Evolutionary conservation across 2,888 invertebrate genomes (phyloP), one percentile per base, ranked within the genome.

Genomic region (Sisyra terminalis): DNA sequence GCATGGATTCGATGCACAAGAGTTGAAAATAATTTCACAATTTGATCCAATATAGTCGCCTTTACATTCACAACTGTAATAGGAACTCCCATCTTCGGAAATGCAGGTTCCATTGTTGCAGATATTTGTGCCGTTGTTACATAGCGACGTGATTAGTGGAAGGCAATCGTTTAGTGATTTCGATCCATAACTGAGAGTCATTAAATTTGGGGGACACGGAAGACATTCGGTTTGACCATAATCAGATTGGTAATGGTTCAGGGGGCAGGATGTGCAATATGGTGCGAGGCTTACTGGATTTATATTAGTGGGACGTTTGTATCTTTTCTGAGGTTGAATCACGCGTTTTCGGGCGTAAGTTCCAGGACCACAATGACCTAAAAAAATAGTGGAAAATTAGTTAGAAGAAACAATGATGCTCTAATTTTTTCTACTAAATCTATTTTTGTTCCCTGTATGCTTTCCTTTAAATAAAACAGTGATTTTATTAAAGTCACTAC

Each of bases 291-390:
- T 73, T 2, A 66, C 61, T 8, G 57, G 53, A 41, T 57, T 56
- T 8, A 57, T 49, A 16, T 14, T 18, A 6, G 14, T 9, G 6
- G 53, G 51, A 3, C 47, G 40, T 34, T 53, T 49, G 16, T 51
- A 51, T 24, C 42, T 46, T 47, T 51, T 56, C 2, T 54, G 51
- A 16, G 48, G 46, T 46, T 50, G 54, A 3, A 61, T 47, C 13
- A 47, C 51, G 47, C 60, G 62, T 29, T 55, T 55, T 46, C 61
- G 54, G 0, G 65, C 64, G 44, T 57, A 55, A 3, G 63, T 63
- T 11, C 78, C 78, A 2, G 72, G 69, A 9, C 60, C 61, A 51
- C 78, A 79, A 43, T 65, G 54, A 29, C 62, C 74, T 73, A 51
- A 3, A 55, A 51, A 16, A 18, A 36, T n/a, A n/a, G n/a, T n/a